Conservation (phyloP, 2,113 vertebrate genomes). For the Condylura cristata region DNA sequence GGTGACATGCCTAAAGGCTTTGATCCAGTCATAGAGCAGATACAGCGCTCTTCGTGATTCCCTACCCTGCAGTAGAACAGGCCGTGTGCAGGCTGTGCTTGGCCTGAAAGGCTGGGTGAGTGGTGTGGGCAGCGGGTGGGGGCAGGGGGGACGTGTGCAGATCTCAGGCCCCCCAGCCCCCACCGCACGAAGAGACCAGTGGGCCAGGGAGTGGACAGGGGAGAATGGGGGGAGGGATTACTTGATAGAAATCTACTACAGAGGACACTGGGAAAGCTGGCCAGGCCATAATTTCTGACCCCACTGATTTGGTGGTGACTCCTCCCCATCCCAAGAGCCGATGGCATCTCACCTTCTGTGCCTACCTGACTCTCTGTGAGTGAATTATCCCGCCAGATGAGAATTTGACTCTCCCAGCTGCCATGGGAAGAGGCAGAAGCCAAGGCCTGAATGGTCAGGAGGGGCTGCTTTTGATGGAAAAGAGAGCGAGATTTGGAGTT, state of each 20-base stretch:
- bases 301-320: fast-evolving
- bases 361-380: neutral
- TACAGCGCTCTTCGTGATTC: neutral
- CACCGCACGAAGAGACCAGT: neutral
- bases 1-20: slow-evolving; percentile 3
- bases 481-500: neutral
- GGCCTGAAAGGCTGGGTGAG: neutral
- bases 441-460: too few relatives aligned
- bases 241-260: neutral
- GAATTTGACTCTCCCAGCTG: neutral
- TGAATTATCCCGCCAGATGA: neutral
- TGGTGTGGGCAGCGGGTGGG: neutral
- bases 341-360: neutral
- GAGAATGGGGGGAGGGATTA: neutral
- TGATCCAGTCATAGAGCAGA: neutral
- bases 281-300: neutral
- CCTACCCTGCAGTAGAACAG: neutral
- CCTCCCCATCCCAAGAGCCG: neutral
- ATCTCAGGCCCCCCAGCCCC: neutral
- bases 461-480: neutral
- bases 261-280: neutral
- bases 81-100: neutral
- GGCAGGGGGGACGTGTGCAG: too few relatives aligned
- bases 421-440: neutral
- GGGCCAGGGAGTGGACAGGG: neutral